Percentiles rank a stretch among this genome's conserved stretches.
These are phyloP conservation scores for Neopelma chrysocephalum DNA, from an alignment of 2,797 vertebrate species.

Conservation along the genomic window DNA sequence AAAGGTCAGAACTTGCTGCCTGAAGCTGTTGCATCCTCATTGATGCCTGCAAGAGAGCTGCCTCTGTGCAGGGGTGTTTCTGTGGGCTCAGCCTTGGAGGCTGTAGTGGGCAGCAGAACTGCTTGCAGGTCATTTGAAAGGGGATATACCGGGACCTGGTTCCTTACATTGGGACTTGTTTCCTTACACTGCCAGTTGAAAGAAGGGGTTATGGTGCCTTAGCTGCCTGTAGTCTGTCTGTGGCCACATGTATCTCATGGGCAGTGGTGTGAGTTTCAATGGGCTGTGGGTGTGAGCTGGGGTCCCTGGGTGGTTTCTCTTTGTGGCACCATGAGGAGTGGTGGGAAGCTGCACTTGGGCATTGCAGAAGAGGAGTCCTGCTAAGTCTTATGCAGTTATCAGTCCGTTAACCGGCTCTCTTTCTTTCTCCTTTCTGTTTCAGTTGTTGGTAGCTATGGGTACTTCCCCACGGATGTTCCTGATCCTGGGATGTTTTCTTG, in stretches of 20 bases:
- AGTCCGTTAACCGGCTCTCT: background rate
- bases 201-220: background rate
- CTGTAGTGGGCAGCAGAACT: background rate
- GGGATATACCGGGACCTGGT: background rate
- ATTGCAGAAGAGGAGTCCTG: background rate
- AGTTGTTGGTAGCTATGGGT: slow-evolving; percentile 82
- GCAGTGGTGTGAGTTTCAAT: accelerated
- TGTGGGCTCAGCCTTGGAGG: background rate
- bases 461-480: slow-evolving; percentile 68
- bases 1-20: background rate
- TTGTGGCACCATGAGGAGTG: accelerated
- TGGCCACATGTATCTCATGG: accelerated
- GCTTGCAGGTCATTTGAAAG: background rate
- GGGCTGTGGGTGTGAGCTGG: accelerated
- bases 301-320: accelerated
- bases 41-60: background rate
- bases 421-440: slow-evolving; percentile 57
- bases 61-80: background rate
- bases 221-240: background rate
- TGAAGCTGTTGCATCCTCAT: background rate
- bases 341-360: background rate
- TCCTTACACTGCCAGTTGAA: background rate
- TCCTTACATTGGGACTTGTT: background rate
- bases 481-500: slow-evolving; percentile 79
- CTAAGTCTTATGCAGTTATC: background rate